These are phyloP conservation scores for Papilio gigon DNA, from an alignment of 2,888 invertebrate genomes.

Conservation along the genomic window DNA sequence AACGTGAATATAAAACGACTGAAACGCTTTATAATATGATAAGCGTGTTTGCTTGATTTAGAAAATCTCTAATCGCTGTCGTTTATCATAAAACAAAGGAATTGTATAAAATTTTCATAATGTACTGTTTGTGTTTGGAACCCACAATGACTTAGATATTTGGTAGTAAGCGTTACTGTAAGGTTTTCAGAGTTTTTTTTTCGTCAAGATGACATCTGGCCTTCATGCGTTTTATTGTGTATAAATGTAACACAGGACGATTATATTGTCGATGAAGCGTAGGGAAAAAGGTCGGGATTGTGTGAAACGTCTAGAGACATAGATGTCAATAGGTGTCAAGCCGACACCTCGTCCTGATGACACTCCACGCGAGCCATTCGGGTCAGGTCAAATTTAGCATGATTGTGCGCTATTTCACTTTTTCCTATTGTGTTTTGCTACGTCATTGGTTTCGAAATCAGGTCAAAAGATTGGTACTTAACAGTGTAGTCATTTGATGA, in stretches of 20 bases:
- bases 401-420: conserved; percentile 4
- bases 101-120: too few relatives aligned
- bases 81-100: too few relatives aligned
- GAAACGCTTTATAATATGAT: background rate
- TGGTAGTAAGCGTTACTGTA: too few relatives aligned
- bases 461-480: conserved; percentile 10
- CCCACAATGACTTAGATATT: too few relatives aligned
- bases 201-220: too few relatives aligned
- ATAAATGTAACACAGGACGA: background rate
- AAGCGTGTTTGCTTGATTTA: background rate
- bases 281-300: background rate
- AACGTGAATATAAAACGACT: background rate
- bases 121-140: too few relatives aligned
- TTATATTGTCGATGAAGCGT: background rate
- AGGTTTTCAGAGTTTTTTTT: too few relatives aligned
- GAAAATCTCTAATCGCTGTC: background rate
- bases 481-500: background rate
- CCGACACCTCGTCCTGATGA: conserved; percentile 15
- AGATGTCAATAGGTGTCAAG: conserved; percentile 18
- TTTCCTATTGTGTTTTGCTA: conserved; percentile 8
- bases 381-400: conserved; percentile 27
- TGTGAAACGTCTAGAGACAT: conserved; percentile 5
- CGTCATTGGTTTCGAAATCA: conserved; percentile 5
- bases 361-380: conserved; percentile 14
- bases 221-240: too few relatives aligned